These are phyloP conservation scores for Oncorhynchus kisutch DNA, from an alignment of 2,113 vertebrate genomes.

Conservation along the genomic window DNA sequence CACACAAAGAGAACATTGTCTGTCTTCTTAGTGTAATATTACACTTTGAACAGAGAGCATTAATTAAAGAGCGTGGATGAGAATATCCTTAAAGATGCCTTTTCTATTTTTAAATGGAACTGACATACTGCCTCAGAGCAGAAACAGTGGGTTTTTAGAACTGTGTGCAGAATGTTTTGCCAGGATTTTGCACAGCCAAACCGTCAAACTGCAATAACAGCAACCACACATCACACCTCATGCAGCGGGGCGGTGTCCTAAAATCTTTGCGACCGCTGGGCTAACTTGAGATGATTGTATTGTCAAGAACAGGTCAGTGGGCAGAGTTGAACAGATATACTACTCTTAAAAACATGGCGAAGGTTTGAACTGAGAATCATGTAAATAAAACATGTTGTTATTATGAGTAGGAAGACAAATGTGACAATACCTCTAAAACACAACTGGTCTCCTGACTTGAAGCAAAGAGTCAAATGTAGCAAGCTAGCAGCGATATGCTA, in stretches of 20 bases:
- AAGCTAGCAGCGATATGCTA: no score
- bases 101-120: not conserved
- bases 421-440: no score
- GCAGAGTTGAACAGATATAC: no score
- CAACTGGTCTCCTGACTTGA: no score
- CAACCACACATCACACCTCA: conserved; percentile 52
- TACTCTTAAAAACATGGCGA: no score
- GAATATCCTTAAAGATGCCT: not conserved
- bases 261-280: conserved; percentile 11
- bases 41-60: not conserved
- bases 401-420: no score
- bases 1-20: no score
- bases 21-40: no score
- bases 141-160: no score
- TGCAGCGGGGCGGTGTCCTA: conserved; percentile 34
- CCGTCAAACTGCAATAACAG: not conserved
- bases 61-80: not conserved
- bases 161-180: not conserved
- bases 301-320: conserved; percentile 5
- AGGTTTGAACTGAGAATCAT: no score
- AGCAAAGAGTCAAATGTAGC: no score
- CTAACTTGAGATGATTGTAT: not conserved
- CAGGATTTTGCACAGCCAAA: conserved; percentile 25
- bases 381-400: no score
- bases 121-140: not conserved